These are phyloP conservation scores for Conus betulinus DNA, from an alignment of 1,140 invertebrate genomes.

Conservation along the genomic window DNA sequence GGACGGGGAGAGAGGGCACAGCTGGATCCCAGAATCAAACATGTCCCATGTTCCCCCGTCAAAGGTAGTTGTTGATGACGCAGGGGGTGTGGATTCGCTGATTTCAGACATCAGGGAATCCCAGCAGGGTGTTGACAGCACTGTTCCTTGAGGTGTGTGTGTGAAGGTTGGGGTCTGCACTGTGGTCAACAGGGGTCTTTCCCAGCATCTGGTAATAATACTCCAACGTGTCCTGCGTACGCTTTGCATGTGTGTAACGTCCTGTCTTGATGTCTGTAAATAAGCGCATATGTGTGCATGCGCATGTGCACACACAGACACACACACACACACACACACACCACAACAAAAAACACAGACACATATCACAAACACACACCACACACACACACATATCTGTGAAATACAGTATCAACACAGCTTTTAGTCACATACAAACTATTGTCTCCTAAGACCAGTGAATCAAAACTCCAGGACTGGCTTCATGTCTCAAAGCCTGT, in stretches of 20 bases:
- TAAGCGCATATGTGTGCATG: no score
- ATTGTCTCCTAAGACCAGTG: no score
- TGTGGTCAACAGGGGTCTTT: not conserved
- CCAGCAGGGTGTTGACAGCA: not conserved
- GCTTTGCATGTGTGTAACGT: slow-evolving; percentile 46
- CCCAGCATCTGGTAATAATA: slow-evolving; percentile 15
- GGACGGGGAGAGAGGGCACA: not conserved
- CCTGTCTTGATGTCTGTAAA: slow-evolving; percentile 50
- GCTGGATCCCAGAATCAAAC: not conserved
- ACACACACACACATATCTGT: no score
- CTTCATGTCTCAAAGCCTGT: no score
- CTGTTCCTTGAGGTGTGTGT: not conserved
- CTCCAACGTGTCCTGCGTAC: slow-evolving; percentile 40
- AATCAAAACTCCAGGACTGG: no score
- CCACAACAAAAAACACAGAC: no score
- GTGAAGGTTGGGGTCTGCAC: not conserved
- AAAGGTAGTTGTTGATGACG: not conserved
- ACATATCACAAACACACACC: no score
- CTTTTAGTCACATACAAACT: no score
- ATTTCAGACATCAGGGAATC: not conserved
- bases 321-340: no score
- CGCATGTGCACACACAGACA: no score
- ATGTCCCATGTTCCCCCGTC: not conserved
- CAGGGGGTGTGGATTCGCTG: not conserved
- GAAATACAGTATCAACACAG: no score